Evolutionary conservation across 2,888 invertebrate genomes (phyloP).

Genomic region (Sphaerophoria rueppellii): DNA sequence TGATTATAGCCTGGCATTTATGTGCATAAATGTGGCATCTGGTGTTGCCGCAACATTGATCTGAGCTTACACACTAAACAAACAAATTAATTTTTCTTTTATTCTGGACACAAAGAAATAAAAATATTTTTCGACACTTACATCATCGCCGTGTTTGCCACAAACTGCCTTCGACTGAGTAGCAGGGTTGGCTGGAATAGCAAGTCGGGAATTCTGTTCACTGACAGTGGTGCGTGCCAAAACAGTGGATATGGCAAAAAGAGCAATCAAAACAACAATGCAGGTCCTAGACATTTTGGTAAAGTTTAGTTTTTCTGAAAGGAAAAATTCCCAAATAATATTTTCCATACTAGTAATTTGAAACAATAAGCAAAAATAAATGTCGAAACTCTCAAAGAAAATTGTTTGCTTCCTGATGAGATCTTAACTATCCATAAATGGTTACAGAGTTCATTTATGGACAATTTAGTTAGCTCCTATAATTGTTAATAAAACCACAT

Average conservation of each 20-base stretch:
- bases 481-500: neutral
- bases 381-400: too few relatives aligned
- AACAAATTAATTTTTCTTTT: neutral
- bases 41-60: slow-evolving; percentile 5
- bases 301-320: neutral
- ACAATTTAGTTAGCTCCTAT: neutral
- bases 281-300: slow-evolving; percentile 29
- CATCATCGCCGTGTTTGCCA: slow-evolving; percentile 30
- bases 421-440: too few relatives aligned
- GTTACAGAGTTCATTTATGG: too few relatives aligned
- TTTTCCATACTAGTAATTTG: neutral
- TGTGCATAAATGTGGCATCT: slow-evolving; percentile 12
- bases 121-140: neutral
- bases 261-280: slow-evolving; percentile 19
- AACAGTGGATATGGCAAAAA: slow-evolving; percentile 27
- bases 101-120: neutral
- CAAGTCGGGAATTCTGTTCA: neutral
- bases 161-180: neutral
- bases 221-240: slow-evolving; percentile 17
- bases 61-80: neutral
- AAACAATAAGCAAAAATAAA: neutral
- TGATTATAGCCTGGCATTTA: slow-evolving; percentile 22
- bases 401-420: too few relatives aligned
- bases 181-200: neutral
- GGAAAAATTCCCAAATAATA: neutral